Percentiles rank a stretch among this genome's conserved stretches.
phyloP scores from a whole-genome alignment of 2,113 vertebrate species.

The Phalacrocorax pelagicus region DNA sequence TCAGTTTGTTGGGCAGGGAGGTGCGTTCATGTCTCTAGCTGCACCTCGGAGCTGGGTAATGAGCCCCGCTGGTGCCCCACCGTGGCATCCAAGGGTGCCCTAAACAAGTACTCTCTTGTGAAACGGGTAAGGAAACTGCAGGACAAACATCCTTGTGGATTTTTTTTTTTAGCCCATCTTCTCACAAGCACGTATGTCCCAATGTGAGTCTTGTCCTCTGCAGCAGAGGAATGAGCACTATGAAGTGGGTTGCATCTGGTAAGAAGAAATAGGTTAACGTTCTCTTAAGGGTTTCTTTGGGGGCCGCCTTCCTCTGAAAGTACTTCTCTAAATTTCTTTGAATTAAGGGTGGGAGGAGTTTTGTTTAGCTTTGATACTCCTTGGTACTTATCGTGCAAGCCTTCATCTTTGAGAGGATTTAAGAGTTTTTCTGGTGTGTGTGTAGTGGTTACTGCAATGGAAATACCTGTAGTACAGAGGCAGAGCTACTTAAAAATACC shows the following conservation, averaged over 20 bases:
- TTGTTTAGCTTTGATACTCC: not conserved
- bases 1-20: not conserved
- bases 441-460: not conserved
- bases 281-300: not conserved
- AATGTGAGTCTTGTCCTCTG: not conserved
- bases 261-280: not conserved
- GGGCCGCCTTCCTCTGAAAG: not conserved
- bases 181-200: rapidly evolving
- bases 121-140: not conserved
- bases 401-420: not conserved
- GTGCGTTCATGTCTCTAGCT: not conserved
- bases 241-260: not conserved
- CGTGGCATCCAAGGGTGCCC: not conserved
- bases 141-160: not conserved
- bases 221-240: rapidly evolving
- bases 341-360: not conserved
- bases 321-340: not conserved
- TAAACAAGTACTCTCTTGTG: not conserved
- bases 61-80: not conserved
- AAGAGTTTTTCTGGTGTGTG: not conserved
- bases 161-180: not conserved
- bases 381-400: not conserved
- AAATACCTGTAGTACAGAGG: not conserved
- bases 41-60: not conserved
- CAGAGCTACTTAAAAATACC: not conserved